A percentile compares a stretch with the other conserved stretches of the same genome.
phyloP scores from a whole-genome alignment of 2,797 vertebrate species.

The Poeciliopsis turneri region DNA sequence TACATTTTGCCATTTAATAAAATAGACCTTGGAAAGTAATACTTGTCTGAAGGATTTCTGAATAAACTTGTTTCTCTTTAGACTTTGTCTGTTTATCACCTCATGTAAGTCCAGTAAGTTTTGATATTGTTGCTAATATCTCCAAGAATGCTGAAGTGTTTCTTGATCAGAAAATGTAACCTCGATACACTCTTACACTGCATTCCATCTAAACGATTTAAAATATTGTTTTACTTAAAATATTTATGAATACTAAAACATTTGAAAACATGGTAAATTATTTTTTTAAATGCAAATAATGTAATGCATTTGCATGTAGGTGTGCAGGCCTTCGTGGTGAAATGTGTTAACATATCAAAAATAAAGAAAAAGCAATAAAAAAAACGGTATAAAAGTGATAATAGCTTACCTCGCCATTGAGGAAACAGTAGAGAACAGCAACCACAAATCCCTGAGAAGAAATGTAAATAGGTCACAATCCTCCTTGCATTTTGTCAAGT shows the following conservation, averaged over 20 bases:
- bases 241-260: background rate
- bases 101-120: background rate
- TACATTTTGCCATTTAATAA: background rate
- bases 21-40: background rate
- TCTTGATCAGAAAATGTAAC: background rate
- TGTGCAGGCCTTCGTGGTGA: background rate
- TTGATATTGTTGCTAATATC: background rate
- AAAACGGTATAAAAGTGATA: background rate
- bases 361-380: background rate
- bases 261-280: background rate
- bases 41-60: background rate
- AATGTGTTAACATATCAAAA: background rate
- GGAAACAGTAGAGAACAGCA: constrained; percentile 97
- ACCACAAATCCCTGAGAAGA: constrained; percentile 93
- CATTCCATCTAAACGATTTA: background rate
- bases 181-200: background rate
- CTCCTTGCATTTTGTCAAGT: background rate
- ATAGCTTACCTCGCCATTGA: constrained; percentile 95
- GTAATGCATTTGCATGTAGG: background rate
- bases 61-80: background rate
- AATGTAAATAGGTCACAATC: background rate
- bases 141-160: background rate
- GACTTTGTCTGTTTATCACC: background rate
- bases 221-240: background rate
- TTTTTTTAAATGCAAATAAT: background rate